Base-by-base conservation (phyloP, 2,888 invertebrate species). In the Escarpia spicata region DNA sequence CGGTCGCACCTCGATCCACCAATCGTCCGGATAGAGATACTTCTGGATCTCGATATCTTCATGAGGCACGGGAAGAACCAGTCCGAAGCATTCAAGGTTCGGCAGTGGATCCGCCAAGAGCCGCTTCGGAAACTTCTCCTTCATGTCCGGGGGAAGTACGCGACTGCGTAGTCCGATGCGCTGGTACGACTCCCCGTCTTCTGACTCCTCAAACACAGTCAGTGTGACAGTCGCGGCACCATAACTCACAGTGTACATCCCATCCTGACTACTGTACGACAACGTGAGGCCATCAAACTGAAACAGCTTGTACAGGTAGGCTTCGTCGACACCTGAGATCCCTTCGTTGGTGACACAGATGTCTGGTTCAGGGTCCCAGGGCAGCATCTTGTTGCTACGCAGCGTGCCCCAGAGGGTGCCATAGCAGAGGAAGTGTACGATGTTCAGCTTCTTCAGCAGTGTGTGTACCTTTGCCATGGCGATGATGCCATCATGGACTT, bases 41-140 rank as follows among this genome's bases (percentile, higher is more conserved):
- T 97, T 97, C 94, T 97, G 97, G 91, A 97, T 96, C 95, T 97
- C 97, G 90, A 97, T 97, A 92, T 97, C 97, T 95, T 97, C 97
- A 91, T 97, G 95, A 2, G 97, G 97, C 31, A 97, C 97, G 15
- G 97, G 97, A 43, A 95, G 92, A 4, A 92, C 92, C 19, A 92
- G 43, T 43, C 94, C 94, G 90, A 95, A 94, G 91, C 97, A 96
- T 31, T 96, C 95, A 91, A 96, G 95, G 26, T 95, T 95, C 52
- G 97, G 97, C 93, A 97, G 95, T 0, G 97, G 97, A 60, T 96
- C 95, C 89, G 96, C 96, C 26, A 97, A 96, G 75, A 97, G 96
- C 92, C 96, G 96, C 2, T 96, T 96, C 2, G 97, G 97, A 94
- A 97, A 97, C 94, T 93, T 93, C n/a, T 92, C 92, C 12, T 93